phyloP scores from a whole-genome alignment of 1,140 invertebrate genomes.

The Drosophila neocordata region DNA sequence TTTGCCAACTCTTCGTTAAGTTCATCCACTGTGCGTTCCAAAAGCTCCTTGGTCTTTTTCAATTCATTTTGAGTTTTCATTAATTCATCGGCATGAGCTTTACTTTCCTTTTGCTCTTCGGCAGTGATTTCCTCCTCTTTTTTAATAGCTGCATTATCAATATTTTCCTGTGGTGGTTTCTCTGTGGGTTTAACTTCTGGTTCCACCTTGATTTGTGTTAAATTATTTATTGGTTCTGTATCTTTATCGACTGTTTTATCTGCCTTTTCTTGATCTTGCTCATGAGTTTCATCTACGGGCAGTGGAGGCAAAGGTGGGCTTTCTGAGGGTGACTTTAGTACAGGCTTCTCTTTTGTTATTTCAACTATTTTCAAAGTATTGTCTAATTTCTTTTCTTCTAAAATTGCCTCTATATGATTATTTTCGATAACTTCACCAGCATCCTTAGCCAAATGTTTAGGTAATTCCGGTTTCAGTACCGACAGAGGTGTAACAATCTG shows the following conservation, averaged over 20 bases:
- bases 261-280: slow-evolving; percentile 18
- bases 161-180: slow-evolving; percentile 39
- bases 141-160: slow-evolving; percentile 83
- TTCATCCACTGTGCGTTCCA: slow-evolving; percentile 82
- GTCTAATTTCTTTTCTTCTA: slow-evolving; percentile 30
- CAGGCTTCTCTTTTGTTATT: slow-evolving; percentile 32
- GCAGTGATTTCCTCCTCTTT: slow-evolving; percentile 85
- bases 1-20: slow-evolving; percentile 83
- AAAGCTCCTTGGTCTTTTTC: slow-evolving; percentile 84
- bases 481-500: slow-evolving; percentile 64
- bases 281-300: slow-evolving; percentile 67
- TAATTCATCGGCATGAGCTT: slow-evolving; percentile 82
- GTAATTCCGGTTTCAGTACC: slow-evolving; percentile 53
- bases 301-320: slow-evolving; percentile 65
- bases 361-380: not conserved
- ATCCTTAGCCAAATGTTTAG: slow-evolving; percentile 53
- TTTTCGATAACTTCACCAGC: slow-evolving; percentile 18
- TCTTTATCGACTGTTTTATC: not conserved
- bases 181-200: not conserved
- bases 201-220: slow-evolving; percentile 6
- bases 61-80: slow-evolving; percentile 83
- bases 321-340: slow-evolving; percentile 30
- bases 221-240: slow-evolving; percentile 24
- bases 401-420: slow-evolving; percentile 28
- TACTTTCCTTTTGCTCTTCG: slow-evolving; percentile 82